Conservation (phyloP, 2,797 vertebrate genomes). For the Danio tinwini region DNA sequence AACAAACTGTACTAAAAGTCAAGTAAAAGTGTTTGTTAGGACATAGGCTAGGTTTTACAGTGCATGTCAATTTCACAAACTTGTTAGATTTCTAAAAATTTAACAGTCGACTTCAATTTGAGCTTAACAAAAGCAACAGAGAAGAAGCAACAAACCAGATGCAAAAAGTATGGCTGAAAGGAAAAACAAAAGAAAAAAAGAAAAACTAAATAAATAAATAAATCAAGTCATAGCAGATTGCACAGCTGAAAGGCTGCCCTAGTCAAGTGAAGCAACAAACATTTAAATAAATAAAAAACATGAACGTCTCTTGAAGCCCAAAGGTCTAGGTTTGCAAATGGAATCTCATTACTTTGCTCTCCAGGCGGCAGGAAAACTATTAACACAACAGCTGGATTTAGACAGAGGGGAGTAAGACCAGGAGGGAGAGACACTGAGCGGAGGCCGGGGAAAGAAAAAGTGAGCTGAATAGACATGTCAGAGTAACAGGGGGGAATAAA, state of each 20-base stretch:
- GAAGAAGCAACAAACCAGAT: constrained; percentile 2
- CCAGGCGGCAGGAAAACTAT: constrained; percentile 60
- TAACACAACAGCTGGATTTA: constrained; percentile 63
- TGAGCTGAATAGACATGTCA: constrained; percentile 44
- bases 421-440: constrained; percentile 7
- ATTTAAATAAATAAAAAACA: constrained; percentile 50
- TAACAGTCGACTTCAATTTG: constrained; percentile 23
- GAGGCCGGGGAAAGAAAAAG: constrained; percentile 7
- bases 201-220: neutral
- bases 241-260: neutral
- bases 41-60: no score
- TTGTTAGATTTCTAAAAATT: constrained; percentile 40
- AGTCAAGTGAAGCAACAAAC: constrained; percentile 40
- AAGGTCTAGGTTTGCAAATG: constrained; percentile 47
- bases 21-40: no score
- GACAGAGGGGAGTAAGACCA: constrained; percentile 22
- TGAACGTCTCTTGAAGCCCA: constrained; percentile 48
- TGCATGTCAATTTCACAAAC: neutral
- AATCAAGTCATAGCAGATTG: neutral
- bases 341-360: constrained; percentile 58
- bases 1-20: no score
- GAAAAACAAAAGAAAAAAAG: neutral
- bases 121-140: constrained; percentile 1
- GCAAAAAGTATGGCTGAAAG: neutral
- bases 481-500: constrained; percentile 19